Percentiles rank a stretch among this genome's conserved stretches.
Conservation (phyloP, 2,797 vertebrate species). For the Rhynchonycteris naso region DNA sequence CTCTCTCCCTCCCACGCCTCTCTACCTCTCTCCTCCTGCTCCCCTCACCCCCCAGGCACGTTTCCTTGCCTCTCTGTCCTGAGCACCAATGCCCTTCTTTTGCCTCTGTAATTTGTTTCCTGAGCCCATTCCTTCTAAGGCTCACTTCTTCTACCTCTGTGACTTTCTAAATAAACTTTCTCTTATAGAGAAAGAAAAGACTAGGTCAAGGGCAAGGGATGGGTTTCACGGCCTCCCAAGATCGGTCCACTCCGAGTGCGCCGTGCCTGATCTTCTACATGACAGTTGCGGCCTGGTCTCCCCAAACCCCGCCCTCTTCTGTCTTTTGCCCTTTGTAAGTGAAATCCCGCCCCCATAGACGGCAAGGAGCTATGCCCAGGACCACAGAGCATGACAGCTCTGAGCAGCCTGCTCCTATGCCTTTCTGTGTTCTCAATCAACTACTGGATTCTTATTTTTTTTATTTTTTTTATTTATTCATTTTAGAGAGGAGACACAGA, state of each 20-base stretch:
- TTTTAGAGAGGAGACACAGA: no score
- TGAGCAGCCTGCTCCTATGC: not conserved
- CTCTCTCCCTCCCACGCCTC: not conserved
- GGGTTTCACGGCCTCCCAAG: not conserved
- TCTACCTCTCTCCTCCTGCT: fast-evolving
- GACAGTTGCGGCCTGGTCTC: not conserved
- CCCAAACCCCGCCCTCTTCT: no score
- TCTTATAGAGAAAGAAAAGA: not conserved
- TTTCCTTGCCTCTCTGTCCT: not conserved
- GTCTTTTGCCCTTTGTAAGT: not conserved
- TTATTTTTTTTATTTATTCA: no score
- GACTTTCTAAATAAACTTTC: not conserved
- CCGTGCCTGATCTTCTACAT: not conserved
- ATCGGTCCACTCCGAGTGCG: not conserved
- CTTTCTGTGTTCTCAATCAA: conserved; percentile 45
- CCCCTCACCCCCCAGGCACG: not conserved
- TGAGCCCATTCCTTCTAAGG: not conserved
- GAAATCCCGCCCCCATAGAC: not conserved
- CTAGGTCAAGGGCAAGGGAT: not conserved
- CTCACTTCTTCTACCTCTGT: not conserved
- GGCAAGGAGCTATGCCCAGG: not conserved
- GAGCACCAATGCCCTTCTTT: not conserved
- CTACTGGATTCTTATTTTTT: not conserved
- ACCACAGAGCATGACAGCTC: fast-evolving
- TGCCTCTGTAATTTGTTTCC: not conserved